Evolutionary conservation across 2,888 invertebrate species (phyloP), one percentile per base, ranked within the genome.

Genomic region (Podotricha telesiphe): DNA sequence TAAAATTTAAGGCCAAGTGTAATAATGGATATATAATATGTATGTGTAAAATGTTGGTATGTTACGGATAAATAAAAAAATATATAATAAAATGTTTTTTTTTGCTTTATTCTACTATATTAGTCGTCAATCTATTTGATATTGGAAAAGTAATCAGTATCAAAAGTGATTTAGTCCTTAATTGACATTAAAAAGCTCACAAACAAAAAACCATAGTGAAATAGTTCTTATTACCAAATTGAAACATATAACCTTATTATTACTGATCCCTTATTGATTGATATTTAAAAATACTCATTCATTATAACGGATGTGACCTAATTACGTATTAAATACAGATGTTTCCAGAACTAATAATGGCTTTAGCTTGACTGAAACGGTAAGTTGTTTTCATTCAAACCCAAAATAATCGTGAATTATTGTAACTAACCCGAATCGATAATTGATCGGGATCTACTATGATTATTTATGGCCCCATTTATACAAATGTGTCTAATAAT

Each of bases 241-340:
- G 34, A 53, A 34, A 53, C 53, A 53, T 28, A 53, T 10, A 28
- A 28, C 8, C 37, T 6, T 37, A 4, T 37, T 37, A 34, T 10
- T 53, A 53, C 28, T 53, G n/a, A 45, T 45, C 15, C 17, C 17
- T 17, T 47, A 53, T 8, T 53, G 53, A 59, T 59, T 28, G 59
- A 59, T 59, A 22, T 45, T 59, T 20, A 59, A 59, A 65, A 53
- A 53, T 65, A 58, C 37, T 20, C 19, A 20, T 34, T 56, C 55
- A 47, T 56, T 56, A 56, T 11, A 59, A 50, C 66, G 56, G 61
- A 67, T 48, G 45, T 56, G 68, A 68, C 68, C 68, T 68, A 45
- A 65, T 68, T 68, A 28, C 50, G 56, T 63, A 17, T 63, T 37
- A 56, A 68, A 63, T 68, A 64, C 64, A 68, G 68, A 65, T 65